phyloP scores from a whole-genome alignment of 2,888 invertebrate genomes.

The Phasia obesa region DNA sequence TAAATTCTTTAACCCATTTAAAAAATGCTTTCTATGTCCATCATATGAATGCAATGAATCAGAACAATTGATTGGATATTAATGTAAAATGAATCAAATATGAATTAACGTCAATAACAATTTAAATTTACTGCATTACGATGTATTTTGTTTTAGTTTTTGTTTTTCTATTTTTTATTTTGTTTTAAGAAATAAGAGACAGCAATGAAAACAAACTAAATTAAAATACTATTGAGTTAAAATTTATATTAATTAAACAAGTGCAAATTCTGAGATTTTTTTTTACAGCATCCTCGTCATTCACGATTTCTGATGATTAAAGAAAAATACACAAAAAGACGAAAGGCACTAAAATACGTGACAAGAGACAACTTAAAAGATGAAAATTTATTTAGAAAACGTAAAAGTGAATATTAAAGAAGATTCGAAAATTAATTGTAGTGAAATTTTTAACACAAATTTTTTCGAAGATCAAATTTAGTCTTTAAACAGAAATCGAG shows the following conservation, averaged over 20 bases:
- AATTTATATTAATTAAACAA: slow-evolving; percentile 54
- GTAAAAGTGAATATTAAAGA: slow-evolving; percentile 44
- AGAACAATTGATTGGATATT: slow-evolving; percentile 35
- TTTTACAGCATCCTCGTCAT: slow-evolving; percentile 32
- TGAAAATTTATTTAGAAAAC: slow-evolving; percentile 44
- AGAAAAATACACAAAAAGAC: slow-evolving; percentile 13
- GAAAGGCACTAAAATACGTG: slow-evolving; percentile 29
- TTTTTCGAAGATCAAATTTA: slow-evolving; percentile 68
- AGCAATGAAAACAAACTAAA: slow-evolving; percentile 48
- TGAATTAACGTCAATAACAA: slow-evolving; percentile 67
- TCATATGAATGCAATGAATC: slow-evolving; percentile 43
- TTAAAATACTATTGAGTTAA: slow-evolving; percentile 62
- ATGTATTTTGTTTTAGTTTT: slow-evolving; percentile 9
- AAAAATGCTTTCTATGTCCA: slow-evolving; percentile 20
- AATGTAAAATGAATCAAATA: slow-evolving; percentile 40
- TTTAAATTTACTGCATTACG: slow-evolving; percentile 49
- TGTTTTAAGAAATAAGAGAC: slow-evolving; percentile 8
- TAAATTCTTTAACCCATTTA: slow-evolving; percentile 33
- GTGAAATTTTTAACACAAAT: slow-evolving; percentile 50
- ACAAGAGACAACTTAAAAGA: slow-evolving; percentile 46
- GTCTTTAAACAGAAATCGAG: slow-evolving; percentile 61
- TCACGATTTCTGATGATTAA: slow-evolving; percentile 27
- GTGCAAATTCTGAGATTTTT: slow-evolving; percentile 50
- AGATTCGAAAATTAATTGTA: slow-evolving; percentile 70
- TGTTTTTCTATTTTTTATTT: neutral